Percentiles rank a stretch among this genome's conserved stretches.
Conservation (phyloP, 37 sponge, comb jelly and placozoan species). For the Ianthella basta region DNA sequence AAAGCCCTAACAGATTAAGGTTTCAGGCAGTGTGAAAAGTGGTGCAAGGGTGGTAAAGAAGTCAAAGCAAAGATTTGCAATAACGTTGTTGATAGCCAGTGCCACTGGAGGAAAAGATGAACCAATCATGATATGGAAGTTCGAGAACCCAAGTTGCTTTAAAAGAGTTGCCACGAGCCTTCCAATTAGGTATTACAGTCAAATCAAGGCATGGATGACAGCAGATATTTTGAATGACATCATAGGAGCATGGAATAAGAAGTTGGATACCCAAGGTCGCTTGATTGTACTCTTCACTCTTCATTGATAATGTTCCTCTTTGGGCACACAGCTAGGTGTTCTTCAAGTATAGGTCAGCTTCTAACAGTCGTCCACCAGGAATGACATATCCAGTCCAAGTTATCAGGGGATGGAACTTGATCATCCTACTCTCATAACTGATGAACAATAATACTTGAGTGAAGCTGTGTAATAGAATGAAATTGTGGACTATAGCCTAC, state of each 20-base stretch:
- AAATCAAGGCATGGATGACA: slow-evolving; percentile 38
- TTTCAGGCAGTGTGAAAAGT: slow-evolving; percentile 51
- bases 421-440: too few species aligned
- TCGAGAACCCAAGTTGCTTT: slow-evolving; percentile 41
- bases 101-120: slow-evolving; percentile 51
- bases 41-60: slow-evolving; percentile 68
- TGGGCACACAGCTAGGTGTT: too few species aligned
- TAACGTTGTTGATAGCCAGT: slow-evolving; percentile 66
- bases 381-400: too few species aligned
- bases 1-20: slow-evolving; percentile 64
- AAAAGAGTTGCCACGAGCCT: slow-evolving; percentile 21
- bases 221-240: slow-evolving; percentile 39
- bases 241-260: slow-evolving; percentile 17
- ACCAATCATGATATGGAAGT: slow-evolving; percentile 45
- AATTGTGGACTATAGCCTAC: too few species aligned
- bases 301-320: slow-evolving; percentile 68
- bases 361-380: too few species aligned
- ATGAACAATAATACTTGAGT: too few species aligned
- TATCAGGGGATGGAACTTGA: too few species aligned
- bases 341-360: too few species aligned
- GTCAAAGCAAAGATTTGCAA: slow-evolving; percentile 62
- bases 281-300: slow-evolving; percentile 60
- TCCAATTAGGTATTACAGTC: slow-evolving; percentile 40
- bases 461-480: too few species aligned
- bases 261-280: slow-evolving; percentile 26